Percentiles rank a stretch among this genome's conserved stretches.
Conservation (phyloP, 35 echinoderm and acorn worm species). For the Chiridota heheva region DNA sequence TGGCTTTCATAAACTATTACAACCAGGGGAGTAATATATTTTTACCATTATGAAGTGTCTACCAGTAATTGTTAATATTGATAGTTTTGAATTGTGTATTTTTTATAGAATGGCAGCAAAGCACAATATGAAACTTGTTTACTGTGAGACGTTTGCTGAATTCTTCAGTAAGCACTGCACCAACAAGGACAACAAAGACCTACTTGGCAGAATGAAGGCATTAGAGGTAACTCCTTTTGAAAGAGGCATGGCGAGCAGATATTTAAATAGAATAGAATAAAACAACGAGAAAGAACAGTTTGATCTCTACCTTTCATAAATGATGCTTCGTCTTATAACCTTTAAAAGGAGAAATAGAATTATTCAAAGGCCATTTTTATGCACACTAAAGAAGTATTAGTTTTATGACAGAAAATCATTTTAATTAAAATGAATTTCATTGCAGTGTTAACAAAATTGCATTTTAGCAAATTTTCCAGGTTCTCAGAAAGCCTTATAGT, state of each 20-base stretch:
- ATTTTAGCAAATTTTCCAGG: too few relatives aligned
- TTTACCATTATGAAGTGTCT: too few relatives aligned
- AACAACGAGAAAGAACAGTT: background rate
- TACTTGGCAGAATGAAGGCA: constrained; percentile 88
- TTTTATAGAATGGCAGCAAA: constrained; percentile 88
- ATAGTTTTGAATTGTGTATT: too few relatives aligned
- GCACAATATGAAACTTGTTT: constrained; percentile 84
- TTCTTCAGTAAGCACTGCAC: constrained; percentile 65
- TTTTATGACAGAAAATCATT: background rate
- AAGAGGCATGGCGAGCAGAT: background rate
- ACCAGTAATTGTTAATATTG: too few relatives aligned
- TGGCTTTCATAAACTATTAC: too few relatives aligned
- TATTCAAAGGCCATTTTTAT: background rate
- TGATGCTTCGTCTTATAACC: background rate
- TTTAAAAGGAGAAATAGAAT: background rate
- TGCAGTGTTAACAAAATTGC: too few relatives aligned
- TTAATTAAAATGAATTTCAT: too few relatives aligned
- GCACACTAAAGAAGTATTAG: background rate
- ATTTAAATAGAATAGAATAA: background rate
- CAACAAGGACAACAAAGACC: constrained; percentile 52
- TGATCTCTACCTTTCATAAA: background rate
- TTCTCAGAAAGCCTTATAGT: too few relatives aligned
- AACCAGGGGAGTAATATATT: too few relatives aligned
- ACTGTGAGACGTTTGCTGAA: constrained; percentile 70
- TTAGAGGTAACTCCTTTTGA: constrained; percentile 67